These are phyloP conservation scores for Macroteleia sp. DNA, from an alignment of 2,888 invertebrate genomes.

Conservation along the genomic window DNA sequence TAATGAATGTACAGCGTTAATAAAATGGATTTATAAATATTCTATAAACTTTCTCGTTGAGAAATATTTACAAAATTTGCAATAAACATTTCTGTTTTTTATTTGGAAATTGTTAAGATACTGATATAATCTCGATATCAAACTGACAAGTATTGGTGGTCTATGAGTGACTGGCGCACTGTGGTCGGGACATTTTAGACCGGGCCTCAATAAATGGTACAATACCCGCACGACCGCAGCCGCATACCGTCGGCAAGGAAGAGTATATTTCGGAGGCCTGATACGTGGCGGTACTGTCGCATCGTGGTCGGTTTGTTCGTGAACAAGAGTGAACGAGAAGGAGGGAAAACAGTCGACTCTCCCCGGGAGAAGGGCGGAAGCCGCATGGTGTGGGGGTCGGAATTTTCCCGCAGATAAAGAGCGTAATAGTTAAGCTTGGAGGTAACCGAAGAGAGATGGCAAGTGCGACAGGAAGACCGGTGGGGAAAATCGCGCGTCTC, in stretches of 20 bases:
- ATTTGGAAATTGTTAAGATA: too few relatives aligned
- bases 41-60: too few relatives aligned
- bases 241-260: conserved; percentile 35
- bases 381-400: conserved; percentile 17
- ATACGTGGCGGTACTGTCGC: too few relatives aligned
- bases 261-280: conserved; percentile 5
- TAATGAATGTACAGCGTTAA: too few relatives aligned
- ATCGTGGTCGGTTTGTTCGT: conserved; percentile 28
- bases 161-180: neutral
- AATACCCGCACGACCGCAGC: conserved; percentile 17
- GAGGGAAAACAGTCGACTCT: neutral
- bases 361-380: conserved; percentile 32
- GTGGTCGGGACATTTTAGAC: neutral
- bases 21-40: too few relatives aligned
- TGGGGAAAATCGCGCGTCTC: conserved; percentile 49
- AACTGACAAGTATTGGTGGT: neutral
- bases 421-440: neutral
- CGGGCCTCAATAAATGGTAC: conserved; percentile 22
- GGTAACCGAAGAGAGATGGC: conserved; percentile 2
- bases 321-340: conserved; percentile 10
- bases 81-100: too few relatives aligned
- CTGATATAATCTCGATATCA: neutral
- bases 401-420: conserved; percentile 27
- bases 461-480: neutral
- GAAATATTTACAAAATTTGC: too few relatives aligned